phyloP scores from a whole-genome alignment of 2,113 vertebrate species.

The Rhagologus leucostigma region DNA sequence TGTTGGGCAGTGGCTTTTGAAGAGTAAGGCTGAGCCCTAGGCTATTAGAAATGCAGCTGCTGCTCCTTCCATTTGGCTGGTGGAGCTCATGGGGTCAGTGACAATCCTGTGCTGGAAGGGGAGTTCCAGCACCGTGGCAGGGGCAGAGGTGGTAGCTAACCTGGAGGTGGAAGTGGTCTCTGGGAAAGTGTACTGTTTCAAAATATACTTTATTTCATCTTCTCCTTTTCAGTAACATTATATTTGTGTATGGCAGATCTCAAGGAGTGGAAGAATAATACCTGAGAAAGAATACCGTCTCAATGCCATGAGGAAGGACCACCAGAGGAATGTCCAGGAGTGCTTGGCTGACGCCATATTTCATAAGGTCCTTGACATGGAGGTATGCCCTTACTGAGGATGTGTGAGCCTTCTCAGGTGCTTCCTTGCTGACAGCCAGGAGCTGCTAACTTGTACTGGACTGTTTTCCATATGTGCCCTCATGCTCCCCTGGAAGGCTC shows the following conservation, averaged over 20 bases:
- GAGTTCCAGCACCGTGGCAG: neutral
- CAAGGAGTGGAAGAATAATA: conserved; percentile 87
- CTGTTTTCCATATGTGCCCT: neutral
- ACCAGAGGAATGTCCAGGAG: conserved; percentile 79
- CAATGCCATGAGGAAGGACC: conserved; percentile 79
- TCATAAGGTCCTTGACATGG: conserved; percentile 86
- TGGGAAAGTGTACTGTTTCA: neutral
- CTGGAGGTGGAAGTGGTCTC: neutral
- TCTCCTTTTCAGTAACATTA: neutral
- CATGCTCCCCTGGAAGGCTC: neutral
- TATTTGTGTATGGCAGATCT: conserved; percentile 76
- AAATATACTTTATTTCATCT: neutral
- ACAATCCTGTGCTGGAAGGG: neutral
- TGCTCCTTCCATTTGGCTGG: neutral
- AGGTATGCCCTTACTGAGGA: conserved; percentile 71
- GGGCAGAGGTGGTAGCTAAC: neutral
- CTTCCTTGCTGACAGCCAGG: neutral
- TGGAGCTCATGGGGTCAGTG: neutral
- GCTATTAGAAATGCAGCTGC: neutral
- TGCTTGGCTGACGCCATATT: conserved; percentile 86
- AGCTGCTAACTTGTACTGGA: fast-evolving
- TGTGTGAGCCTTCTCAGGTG: neutral
- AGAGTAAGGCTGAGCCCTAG: neutral
- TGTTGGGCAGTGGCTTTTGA: neutral
- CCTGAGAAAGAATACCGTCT: conserved; percentile 87